A percentile compares a stretch with the other conserved stretches of the same genome.
These are phyloP conservation scores for Athetis lepigone DNA, from an alignment of 2,888 invertebrate genomes.

Conservation along the genomic window DNA sequence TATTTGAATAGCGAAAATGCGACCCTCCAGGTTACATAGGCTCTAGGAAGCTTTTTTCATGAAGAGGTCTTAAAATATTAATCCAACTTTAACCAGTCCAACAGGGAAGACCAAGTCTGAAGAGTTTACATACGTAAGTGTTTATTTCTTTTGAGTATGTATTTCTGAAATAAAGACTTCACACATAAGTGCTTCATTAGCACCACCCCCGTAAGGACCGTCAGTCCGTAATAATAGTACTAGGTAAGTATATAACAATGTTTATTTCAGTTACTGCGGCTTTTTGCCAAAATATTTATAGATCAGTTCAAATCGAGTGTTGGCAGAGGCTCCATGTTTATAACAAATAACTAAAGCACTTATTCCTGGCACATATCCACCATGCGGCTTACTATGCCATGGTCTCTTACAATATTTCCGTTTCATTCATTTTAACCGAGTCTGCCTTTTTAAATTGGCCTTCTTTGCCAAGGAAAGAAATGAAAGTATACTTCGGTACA, in stretches of 20 bases:
- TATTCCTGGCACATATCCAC: conserved; percentile 74
- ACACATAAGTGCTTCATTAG: not conserved
- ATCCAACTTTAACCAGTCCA: not conserved
- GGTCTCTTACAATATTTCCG: conserved; percentile 64
- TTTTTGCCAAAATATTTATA: conserved; percentile 61
- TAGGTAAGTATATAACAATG: conserved; percentile 49
- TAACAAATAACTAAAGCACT: conserved; percentile 64
- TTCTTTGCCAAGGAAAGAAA: conserved; percentile 53
- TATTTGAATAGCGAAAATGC: too few species aligned
- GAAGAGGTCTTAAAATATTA: too few species aligned
- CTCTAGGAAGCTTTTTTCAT: too few species aligned
- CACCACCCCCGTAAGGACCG: conserved; percentile 41
- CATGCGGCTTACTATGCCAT: conserved; percentile 68
- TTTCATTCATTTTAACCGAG: conserved; percentile 65
- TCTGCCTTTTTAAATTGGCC: conserved; percentile 36
- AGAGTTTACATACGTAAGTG: too few species aligned
- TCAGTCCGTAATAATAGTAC: conserved; percentile 18
- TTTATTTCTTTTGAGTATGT: too few species aligned
- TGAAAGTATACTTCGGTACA: conserved; percentile 46
- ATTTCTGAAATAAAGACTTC: not conserved
- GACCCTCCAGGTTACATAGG: too few species aligned
- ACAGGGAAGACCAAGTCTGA: too few species aligned
- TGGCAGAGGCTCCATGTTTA: conserved; percentile 73
- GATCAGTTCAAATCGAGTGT: conserved; percentile 65
- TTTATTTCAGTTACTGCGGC: conserved; percentile 68